phyloP scores from a whole-genome alignment of 2,797 vertebrate genomes.

The Pangasius djambal region DNA sequence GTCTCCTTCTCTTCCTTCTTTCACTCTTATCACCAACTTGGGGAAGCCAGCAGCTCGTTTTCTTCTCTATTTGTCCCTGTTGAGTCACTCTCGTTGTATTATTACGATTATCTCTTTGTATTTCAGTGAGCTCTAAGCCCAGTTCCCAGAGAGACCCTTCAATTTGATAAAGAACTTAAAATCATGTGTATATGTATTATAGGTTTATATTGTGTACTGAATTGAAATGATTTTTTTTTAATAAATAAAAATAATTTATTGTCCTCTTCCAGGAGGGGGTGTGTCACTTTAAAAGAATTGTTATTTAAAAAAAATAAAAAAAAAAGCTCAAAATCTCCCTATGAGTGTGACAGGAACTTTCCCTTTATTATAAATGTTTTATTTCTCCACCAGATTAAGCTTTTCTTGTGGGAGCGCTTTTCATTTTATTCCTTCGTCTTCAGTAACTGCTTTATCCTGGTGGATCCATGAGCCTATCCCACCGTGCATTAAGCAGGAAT shows the following conservation, averaged over 20 bases:
- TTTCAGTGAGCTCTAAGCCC: not conserved
- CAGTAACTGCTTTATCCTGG: not conserved
- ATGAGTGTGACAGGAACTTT: not conserved
- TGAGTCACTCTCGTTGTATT: not conserved
- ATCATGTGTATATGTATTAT: not conserved
- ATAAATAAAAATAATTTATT: not conserved
- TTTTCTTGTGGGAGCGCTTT: not conserved
- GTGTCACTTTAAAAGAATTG: not conserved
- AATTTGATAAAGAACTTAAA: not conserved
- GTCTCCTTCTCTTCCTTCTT: conserved; percentile 55
- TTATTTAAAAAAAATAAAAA: not conserved
- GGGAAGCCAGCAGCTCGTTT: not conserved
- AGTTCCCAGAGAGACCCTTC: not conserved
- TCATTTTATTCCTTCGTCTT: not conserved
- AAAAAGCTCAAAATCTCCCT: not conserved
- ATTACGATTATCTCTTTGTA: not conserved
- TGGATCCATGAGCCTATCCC: not conserved
- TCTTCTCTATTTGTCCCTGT: not conserved
- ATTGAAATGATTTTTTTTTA: not conserved
- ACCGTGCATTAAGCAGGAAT: not conserved
- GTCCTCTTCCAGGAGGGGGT: not conserved
- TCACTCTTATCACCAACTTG: conserved; percentile 38
- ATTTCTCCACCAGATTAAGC: not conserved
- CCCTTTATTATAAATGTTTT: not conserved
- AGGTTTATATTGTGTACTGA: not conserved